Evolutionary conservation across 1,140 invertebrate genomes (phyloP), one percentile per base, ranked within the genome.

Genomic region (Doryteuthis pealeii): DNA sequence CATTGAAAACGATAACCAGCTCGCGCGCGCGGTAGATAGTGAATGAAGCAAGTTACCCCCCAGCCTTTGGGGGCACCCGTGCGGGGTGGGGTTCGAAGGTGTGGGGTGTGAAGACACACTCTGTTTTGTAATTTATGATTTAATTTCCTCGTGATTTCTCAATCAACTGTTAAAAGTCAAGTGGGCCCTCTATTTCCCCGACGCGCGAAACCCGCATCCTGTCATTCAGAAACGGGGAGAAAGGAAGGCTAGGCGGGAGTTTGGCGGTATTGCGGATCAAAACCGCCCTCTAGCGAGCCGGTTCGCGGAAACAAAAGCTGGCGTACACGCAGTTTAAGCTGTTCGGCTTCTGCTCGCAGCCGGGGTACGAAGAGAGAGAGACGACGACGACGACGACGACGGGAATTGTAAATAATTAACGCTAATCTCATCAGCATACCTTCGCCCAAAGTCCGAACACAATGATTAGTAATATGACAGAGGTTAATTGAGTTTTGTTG

Each of bases 151-250:
- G 6, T 58, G 54, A 58, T 28, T 58, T 58, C 54, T 58, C 54
- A n/a, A 58, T 58, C 54, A 22, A 58, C 54, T 58, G 54, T 58
- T 22, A 58, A 58, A 58, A 58, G 54, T 58, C 54, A 58, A 58
- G 54, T 58, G 5, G 10, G 54, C n/a, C 54, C 26, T 58, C 54
- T 18, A 58, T 15, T 58, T 58, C 54, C 54, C 10, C 54, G 22
- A 58, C 26, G 54, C 10, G 18, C 54, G 54, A n/a, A 58, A 58
- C 54, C 54, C 54, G 26, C 54, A 58, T 58, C 54, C 54, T 58
- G 54, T 58, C 54, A 58, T 58, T 6, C 54, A 58, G 54, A 40
- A 10, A 40, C 35, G n/a, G 10, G 35, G 10, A 40, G 10, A 40
- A 40, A 10, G 10, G 35, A 40, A 40, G 35, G 35, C 4, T 40